phyloP scores from a whole-genome alignment of 2,797 vertebrate genomes.

The Leptoclinus maculatus region DNA sequence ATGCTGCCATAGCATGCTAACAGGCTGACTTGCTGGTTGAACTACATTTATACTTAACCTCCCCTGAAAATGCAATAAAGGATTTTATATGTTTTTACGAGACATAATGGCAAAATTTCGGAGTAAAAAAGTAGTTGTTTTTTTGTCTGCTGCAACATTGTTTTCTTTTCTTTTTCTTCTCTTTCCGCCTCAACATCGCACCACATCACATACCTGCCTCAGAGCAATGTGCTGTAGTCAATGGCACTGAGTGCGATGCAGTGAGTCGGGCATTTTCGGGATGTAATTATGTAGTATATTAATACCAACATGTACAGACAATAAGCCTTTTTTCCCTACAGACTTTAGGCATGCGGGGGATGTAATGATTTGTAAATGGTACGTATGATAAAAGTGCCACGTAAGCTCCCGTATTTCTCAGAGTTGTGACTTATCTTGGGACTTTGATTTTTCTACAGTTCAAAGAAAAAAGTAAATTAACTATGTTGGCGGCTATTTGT shows the following conservation, averaged over 20 bases:
- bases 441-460: neutral
- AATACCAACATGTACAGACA: neutral
- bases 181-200: too few relatives aligned
- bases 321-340: too few relatives aligned
- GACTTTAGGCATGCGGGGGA: too few relatives aligned
- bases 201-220: too few relatives aligned
- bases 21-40: neutral
- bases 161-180: too few relatives aligned
- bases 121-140: too few relatives aligned
- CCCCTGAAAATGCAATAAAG: neutral
- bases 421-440: neutral
- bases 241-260: neutral
- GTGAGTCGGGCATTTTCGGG: too few relatives aligned
- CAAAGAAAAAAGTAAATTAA: neutral
- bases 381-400: neutral
- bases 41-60: neutral
- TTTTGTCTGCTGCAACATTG: too few relatives aligned
- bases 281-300: neutral
- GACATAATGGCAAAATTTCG: neutral
- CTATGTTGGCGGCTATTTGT: neutral
- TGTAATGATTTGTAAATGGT: neutral
- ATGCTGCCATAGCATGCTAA: neutral
- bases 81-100: neutral
- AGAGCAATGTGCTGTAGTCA: neutral
- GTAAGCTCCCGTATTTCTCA: neutral